A percentile compares a stretch with the other conserved stretches of the same genome.
Evolutionary conservation across 2,888 invertebrate species (phyloP).

Genomic region (Gerosis bhagava): DNA sequence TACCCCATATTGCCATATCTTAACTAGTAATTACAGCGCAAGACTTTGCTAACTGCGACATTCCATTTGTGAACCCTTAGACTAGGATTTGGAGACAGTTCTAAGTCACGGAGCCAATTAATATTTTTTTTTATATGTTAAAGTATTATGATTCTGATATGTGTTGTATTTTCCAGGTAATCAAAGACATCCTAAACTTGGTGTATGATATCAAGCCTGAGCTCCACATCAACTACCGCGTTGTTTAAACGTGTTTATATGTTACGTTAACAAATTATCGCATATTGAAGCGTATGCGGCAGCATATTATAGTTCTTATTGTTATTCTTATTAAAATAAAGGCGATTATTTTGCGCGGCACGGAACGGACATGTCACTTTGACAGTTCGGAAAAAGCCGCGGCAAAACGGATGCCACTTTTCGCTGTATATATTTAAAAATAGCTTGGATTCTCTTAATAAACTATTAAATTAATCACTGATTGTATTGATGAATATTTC

Average conservation of each 20-base stretch:
- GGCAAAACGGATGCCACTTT: conserved; percentile 29
- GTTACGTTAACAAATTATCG: conserved; percentile 32
- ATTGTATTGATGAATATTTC: conserved; percentile 7
- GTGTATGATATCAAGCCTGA: conserved; percentile 97
- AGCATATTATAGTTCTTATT: conserved; percentile 54
- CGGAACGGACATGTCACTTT: conserved; percentile 20
- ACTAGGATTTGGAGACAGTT: too few species aligned
- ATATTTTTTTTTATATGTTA: too few species aligned
- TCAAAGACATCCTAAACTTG: conserved; percentile 89
- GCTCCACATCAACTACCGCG: conserved; percentile 93
- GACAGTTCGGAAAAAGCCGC: conserved; percentile 25
- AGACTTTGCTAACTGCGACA: too few species aligned
- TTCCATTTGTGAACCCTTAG: too few species aligned
- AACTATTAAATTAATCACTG: conserved; percentile 35
- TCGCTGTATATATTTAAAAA: conserved; percentile 41
- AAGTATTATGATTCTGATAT: too few species aligned
- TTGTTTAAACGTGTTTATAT: conserved; percentile 45
- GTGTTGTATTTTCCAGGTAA: conserved; percentile 84
- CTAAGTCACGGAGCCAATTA: too few species aligned
- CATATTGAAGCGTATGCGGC: conserved; percentile 42
- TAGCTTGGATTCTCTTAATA: conserved; percentile 41
- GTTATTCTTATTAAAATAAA: conserved; percentile 49
- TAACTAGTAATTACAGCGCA: too few species aligned
- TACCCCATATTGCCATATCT: too few species aligned
- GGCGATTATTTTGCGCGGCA: conserved; percentile 33